phyloP scores from a whole-genome alignment of 2,888 invertebrate species.

The Anagyrus pseudococci region DNA sequence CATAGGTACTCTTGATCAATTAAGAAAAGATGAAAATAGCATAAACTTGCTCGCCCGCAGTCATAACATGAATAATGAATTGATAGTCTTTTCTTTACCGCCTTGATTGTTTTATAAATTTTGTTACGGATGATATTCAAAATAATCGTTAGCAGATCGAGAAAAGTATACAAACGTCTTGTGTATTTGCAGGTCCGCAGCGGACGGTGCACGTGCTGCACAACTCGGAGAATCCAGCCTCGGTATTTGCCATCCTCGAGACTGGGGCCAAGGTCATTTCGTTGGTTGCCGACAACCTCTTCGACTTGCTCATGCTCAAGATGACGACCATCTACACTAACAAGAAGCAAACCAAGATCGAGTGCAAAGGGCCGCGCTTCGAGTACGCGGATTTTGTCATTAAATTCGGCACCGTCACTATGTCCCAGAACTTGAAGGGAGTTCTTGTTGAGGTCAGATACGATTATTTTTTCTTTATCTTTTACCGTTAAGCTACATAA shows the following conservation, averaged over 20 bases:
- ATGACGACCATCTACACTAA: constrained; percentile 86
- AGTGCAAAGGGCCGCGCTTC: constrained; percentile 87
- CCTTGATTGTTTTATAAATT: too few relatives aligned
- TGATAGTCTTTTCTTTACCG: too few relatives aligned
- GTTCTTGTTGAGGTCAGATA: constrained; percentile 83
- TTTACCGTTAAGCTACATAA: neutral
- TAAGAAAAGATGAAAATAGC: too few relatives aligned
- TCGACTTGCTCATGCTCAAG: constrained; percentile 90
- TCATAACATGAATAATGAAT: too few relatives aligned
- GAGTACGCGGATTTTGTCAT: constrained; percentile 92
- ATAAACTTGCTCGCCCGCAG: too few relatives aligned
- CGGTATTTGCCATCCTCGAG: constrained; percentile 91
- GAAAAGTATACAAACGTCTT: neutral
- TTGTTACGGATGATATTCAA: too few relatives aligned
- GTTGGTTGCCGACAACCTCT: constrained; percentile 87
- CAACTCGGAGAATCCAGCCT: constrained; percentile 94
- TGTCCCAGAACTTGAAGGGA: constrained; percentile 93
- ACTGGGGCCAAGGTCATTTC: constrained; percentile 86
- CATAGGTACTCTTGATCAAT: too few relatives aligned
- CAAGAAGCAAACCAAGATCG: constrained; percentile 88
- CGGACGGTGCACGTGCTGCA: constrained; percentile 92
- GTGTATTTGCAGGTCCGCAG: constrained; percentile 69
- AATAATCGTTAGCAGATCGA: too few relatives aligned
- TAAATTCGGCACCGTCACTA: constrained; percentile 90
- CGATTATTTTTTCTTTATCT: constrained; percentile 19